Evolutionary conservation across 2,888 invertebrate species (phyloP).

Genomic region (Capitulum mitella): DNA sequence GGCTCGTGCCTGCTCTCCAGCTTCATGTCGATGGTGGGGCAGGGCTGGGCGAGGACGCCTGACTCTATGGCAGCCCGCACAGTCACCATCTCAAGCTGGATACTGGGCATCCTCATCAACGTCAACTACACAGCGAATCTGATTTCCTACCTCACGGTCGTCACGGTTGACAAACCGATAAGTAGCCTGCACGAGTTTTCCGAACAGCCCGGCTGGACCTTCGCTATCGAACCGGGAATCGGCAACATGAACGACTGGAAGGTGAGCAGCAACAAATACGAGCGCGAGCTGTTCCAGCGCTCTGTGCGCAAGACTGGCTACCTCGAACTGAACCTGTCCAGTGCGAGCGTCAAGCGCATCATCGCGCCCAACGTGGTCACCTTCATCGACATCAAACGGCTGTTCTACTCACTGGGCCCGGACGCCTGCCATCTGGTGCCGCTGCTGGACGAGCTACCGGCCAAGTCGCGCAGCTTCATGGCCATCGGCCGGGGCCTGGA

Average conservation of each 20-base stretch:
- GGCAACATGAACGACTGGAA: neutral
- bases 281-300: neutral
- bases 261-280: neutral
- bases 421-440: neutral
- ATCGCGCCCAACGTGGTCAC: neutral
- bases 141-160: neutral
- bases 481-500: neutral
- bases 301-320: too few relatives aligned
- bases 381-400: neutral
- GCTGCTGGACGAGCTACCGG: neutral
- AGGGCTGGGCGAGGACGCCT: neutral
- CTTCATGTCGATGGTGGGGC: constrained; percentile 1
- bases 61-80: neutral
- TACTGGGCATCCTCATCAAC: neutral
- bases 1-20: neutral
- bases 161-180: neutral
- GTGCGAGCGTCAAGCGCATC: neutral
- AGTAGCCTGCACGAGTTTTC: neutral
- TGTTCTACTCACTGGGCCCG: neutral
- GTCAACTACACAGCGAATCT: neutral
- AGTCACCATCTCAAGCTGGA: neutral
- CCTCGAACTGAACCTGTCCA: neutral
- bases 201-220: neutral
- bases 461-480: neutral
- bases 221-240: neutral